These are phyloP conservation scores for Anthopleura xanthogrammica DNA, from an alignment of 92 coral and sea anemone genomes.

Conservation along the genomic window DNA sequence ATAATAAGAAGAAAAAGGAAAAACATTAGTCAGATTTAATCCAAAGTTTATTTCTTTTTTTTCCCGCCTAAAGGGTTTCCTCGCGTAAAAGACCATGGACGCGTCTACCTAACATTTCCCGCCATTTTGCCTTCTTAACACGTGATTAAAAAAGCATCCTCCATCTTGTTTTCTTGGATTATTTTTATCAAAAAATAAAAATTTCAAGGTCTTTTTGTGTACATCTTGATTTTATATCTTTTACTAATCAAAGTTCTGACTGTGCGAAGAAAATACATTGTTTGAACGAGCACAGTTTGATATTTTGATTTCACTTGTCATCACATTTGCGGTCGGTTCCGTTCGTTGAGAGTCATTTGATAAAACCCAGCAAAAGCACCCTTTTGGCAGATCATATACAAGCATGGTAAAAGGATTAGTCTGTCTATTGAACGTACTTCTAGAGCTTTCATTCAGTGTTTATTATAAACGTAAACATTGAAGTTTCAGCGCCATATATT, in stretches of 20 bases:
- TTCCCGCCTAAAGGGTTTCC: neutral
- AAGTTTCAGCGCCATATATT: no score
- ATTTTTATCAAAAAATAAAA: neutral
- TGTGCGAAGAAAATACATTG: neutral
- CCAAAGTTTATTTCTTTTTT: neutral
- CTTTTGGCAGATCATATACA: slow-evolving; percentile 3
- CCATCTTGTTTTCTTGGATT: neutral
- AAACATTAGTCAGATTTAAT: neutral
- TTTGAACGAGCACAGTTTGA: neutral
- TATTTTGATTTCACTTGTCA: slow-evolving; percentile 8
- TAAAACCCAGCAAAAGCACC: slow-evolving; percentile 13
- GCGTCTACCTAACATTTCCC: slow-evolving; percentile 22
- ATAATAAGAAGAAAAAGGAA: neutral
- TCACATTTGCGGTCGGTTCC: slow-evolving; percentile 14
- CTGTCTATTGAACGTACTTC: neutral
- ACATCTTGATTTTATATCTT: neutral
- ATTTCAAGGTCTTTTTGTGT: neutral
- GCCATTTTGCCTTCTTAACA: slow-evolving; percentile 5
- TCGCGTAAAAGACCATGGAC: neutral
- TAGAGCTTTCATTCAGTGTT: neutral
- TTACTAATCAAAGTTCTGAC: neutral
- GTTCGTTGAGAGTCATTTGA: neutral
- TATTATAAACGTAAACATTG: neutral
- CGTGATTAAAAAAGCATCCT: neutral
- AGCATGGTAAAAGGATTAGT: slow-evolving; percentile 1